phyloP scores from a whole-genome alignment of 2,113 vertebrate genomes.

The Prietella phreatophila region DNA sequence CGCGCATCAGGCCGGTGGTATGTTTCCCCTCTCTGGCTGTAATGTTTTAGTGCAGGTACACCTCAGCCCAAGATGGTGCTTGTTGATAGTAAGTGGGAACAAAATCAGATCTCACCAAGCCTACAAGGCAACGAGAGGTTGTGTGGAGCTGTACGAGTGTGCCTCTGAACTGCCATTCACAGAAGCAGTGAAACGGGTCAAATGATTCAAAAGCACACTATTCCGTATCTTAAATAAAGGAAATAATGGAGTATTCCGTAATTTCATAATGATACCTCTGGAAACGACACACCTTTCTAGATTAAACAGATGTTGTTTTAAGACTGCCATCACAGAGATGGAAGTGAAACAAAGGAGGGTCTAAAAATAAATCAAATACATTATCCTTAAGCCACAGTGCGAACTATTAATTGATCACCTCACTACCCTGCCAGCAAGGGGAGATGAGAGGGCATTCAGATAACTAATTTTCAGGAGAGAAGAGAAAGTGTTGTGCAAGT shows the following conservation, averaged over 20 bases:
- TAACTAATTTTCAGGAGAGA: neutral
- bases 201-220: conserved; percentile 42
- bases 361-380: neutral
- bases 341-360: conserved; percentile 26
- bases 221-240: conserved; percentile 30
- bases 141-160: neutral
- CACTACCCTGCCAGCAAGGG: neutral
- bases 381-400: neutral
- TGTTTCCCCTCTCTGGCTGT: conserved; percentile 1
- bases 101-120: conserved; percentile 28
- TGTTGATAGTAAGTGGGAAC: conserved; percentile 27
- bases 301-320: conserved; percentile 34
- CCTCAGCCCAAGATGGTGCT: conserved; percentile 8
- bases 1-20: conserved; percentile 7
- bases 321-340: conserved; percentile 6
- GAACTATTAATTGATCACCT: neutral
- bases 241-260: conserved; percentile 38
- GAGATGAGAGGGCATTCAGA: neutral
- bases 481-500: neutral
- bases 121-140: conserved; percentile 23
- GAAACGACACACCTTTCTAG: conserved; percentile 30
- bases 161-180: conserved; percentile 22
- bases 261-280: conserved; percentile 42
- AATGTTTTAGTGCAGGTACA: conserved; percentile 26
- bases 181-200: conserved; percentile 19